Percentiles rank a stretch among this genome's conserved stretches.
phyloP scores from a whole-genome alignment of 2,113 vertebrate species.

The Urocynchramus pylzowi region DNA sequence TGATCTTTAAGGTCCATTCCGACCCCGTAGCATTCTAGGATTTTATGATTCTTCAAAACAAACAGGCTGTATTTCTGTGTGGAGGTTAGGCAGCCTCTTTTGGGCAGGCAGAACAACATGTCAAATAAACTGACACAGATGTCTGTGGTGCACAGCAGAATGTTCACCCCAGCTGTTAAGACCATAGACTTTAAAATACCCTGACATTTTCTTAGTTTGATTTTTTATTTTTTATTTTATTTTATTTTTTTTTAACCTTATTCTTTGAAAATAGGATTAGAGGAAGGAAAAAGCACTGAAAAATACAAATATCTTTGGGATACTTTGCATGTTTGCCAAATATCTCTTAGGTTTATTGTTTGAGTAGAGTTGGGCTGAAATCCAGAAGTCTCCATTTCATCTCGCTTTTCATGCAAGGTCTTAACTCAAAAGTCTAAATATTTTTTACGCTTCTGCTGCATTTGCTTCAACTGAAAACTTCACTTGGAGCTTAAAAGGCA shows the following conservation, averaged over 20 bases:
- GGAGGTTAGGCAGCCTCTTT: not conserved
- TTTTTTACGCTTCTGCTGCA: not conserved
- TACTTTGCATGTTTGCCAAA: not conserved
- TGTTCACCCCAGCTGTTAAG: not conserved
- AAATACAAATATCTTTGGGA: not conserved
- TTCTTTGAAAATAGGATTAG: not conserved
- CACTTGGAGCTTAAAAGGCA: not conserved
- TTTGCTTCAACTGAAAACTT: not conserved
- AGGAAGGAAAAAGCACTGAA: not conserved
- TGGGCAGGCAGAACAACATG: not conserved
- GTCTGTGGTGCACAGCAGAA: not conserved
- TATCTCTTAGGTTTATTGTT: not conserved
- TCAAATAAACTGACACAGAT: not conserved
- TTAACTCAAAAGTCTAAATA: not conserved
- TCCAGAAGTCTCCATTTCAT: not conserved
- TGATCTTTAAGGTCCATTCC: not conserved
- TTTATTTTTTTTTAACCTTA: not conserved
- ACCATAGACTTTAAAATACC: not conserved
- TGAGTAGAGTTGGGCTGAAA: not conserved
- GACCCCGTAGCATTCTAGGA: not conserved
- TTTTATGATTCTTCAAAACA: not conserved
- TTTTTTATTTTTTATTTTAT: too few relatives aligned
- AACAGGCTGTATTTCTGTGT: not conserved
- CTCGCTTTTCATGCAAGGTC: not conserved
- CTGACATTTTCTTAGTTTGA: not conserved